These are phyloP conservation scores for Aradus depressus DNA, from an alignment of 2,888 invertebrate genomes.

Conservation along the genomic window DNA sequence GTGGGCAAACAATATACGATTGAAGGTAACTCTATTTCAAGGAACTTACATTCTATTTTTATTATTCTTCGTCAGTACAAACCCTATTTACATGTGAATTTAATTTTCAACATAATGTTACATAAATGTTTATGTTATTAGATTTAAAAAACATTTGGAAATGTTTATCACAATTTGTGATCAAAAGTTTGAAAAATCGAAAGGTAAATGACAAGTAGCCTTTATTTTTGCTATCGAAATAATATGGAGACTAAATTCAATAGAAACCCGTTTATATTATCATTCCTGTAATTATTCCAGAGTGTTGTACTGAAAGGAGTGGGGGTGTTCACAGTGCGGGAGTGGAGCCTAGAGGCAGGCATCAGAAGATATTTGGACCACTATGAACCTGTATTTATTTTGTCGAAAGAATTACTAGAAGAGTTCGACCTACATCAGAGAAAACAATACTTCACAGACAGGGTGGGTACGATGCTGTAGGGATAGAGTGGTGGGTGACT, in stretches of 20 bases:
- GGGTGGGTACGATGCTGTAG: slow-evolving; percentile 17
- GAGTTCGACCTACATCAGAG: slow-evolving; percentile 21
- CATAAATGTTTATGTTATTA: neutral
- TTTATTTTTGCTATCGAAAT: no score
- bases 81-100: neutral
- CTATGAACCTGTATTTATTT: slow-evolving; percentile 16
- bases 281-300: neutral
- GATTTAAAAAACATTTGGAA: slow-evolving; percentile 5
- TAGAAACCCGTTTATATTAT: neutral
- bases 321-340: slow-evolving; percentile 21
- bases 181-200: slow-evolving; percentile 1
- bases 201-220: slow-evolving; percentile 11
- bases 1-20: slow-evolving; percentile 4
- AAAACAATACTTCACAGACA: slow-evolving; percentile 20
- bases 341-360: slow-evolving; percentile 22
- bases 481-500: no score
- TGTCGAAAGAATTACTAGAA: slow-evolving; percentile 16
- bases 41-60: no score
- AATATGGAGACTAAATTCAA: no score
- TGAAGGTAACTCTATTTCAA: neutral
- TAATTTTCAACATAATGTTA: neutral
- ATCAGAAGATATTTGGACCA: slow-evolving; percentile 12
- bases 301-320: slow-evolving; percentile 16
- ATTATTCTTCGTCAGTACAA: no score
- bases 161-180: neutral